phyloP scores from a whole-genome alignment of 2,113 vertebrate species.

The Lophotis ruficrista region DNA sequence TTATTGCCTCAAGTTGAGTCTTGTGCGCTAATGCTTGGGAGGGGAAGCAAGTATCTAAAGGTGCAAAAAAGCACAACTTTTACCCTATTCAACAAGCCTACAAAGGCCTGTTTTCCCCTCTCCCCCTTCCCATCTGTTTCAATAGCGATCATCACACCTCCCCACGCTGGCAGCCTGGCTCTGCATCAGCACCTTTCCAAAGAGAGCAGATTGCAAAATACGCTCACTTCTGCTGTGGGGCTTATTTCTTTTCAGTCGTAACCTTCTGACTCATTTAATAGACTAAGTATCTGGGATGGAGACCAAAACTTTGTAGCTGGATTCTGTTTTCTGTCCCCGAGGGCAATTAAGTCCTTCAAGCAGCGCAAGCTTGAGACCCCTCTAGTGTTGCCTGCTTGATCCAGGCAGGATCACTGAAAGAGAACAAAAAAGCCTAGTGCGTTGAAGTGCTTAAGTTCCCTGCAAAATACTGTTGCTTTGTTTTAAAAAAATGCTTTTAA shows the following conservation, averaged over 20 bases:
- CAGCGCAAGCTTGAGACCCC: neutral
- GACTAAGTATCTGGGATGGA: conserved; percentile 45
- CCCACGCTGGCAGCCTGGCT: neutral
- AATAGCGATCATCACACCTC: neutral
- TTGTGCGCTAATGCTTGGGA: neutral
- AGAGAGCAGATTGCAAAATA: conserved; percentile 22
- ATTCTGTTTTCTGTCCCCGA: conserved; percentile 24
- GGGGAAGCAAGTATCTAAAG: neutral
- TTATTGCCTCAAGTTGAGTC: neutral
- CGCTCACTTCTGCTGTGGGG: neutral
- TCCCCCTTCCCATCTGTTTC: conserved; percentile 5
- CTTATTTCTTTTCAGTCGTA: neutral
- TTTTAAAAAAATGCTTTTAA: neutral
- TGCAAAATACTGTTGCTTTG: neutral
- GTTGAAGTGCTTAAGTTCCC: neutral
- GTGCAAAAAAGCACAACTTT: neutral
- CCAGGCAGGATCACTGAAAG: neutral
- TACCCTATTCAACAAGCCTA: neutral
- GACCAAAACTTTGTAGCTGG: conserved; percentile 61
- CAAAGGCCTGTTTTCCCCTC: neutral
- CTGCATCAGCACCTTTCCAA: conserved; percentile 7
- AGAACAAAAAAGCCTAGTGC: neutral
- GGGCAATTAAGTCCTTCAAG: conserved; percentile 25
- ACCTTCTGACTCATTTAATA: conserved; percentile 54
- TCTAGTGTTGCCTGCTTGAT: conserved; percentile 20